Percentiles rank a stretch among this genome's conserved stretches.
phyloP scores from a whole-genome alignment of 1,140 invertebrate genomes.

The Patella vulgata region DNA sequence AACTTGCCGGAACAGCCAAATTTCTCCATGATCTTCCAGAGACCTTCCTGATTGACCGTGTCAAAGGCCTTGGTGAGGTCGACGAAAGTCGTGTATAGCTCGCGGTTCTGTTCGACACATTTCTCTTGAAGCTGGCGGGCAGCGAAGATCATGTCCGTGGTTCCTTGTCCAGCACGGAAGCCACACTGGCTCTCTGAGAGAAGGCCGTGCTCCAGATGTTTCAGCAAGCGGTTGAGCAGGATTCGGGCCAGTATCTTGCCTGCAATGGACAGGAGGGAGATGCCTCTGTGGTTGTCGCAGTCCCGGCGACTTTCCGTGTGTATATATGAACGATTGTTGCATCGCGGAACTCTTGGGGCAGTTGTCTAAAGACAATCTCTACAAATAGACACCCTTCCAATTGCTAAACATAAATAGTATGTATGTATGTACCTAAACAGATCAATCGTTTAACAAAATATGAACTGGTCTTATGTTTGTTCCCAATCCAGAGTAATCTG shows the following conservation, averaged over 20 bases:
- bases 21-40: no score
- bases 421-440: no score
- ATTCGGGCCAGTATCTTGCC: conserved; percentile 33
- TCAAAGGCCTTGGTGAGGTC: no score
- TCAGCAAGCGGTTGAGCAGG: conserved; percentile 28
- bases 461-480: no score
- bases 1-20: no score
- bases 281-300: conserved; percentile 32
- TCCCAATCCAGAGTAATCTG: no score
- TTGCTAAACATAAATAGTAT: no score
- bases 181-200: conserved; percentile 37
- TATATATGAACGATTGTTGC: no score
- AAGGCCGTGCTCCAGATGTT: conserved; percentile 6
- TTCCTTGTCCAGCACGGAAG: conserved; percentile 20
- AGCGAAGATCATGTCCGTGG: conserved; percentile 35
- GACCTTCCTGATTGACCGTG: no score
- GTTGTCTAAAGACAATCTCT: no score
- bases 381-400: no score
- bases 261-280: conserved; percentile 34
- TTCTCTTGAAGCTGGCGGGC: conserved; percentile 35
- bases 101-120: conserved; percentile 31
- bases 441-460: no score
- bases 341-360: conserved; percentile 26
- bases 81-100: conserved; percentile 26
- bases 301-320: conserved; percentile 13